A percentile compares a stretch with the other conserved stretches of the same genome.
phyloP scores from a whole-genome alignment of 1,140 invertebrate genomes.

The Heliconius nattereri region DNA sequence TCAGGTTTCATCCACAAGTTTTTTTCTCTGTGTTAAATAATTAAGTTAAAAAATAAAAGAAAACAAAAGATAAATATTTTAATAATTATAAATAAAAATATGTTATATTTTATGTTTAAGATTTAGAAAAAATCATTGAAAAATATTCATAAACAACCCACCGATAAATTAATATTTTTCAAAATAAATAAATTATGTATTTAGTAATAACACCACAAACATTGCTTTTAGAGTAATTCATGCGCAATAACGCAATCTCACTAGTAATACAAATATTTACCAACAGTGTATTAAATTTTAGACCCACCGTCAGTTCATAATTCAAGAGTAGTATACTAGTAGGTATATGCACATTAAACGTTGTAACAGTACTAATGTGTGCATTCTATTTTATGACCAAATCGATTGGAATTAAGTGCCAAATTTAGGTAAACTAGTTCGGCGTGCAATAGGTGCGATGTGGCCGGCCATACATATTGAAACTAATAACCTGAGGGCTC shows the following conservation, averaged over 20 bases:
- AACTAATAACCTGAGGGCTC: slow-evolving; percentile 56
- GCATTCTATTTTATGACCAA: slow-evolving; percentile 17
- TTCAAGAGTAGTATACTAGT: slow-evolving; percentile 34
- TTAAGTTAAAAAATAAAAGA: too few species aligned
- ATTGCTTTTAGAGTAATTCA: background rate
- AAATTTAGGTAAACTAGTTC: slow-evolving; percentile 30
- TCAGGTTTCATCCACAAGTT: slow-evolving; percentile 18
- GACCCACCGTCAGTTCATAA: slow-evolving; percentile 44
- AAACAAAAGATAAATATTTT: too few species aligned
- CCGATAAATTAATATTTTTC: background rate
- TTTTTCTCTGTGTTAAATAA: too few species aligned
- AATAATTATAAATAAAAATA: too few species aligned
- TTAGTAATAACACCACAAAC: background rate
- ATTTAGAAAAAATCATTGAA: too few species aligned
- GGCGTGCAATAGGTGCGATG: slow-evolving; percentile 3
- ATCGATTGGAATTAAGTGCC: slow-evolving; percentile 24
- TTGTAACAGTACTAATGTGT: background rate
- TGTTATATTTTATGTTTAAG: too few species aligned
- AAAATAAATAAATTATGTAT: background rate
- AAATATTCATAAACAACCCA: too few species aligned
- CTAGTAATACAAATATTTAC: slow-evolving; percentile 48
- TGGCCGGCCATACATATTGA: slow-evolving; percentile 45
- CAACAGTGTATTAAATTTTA: slow-evolving; percentile 51
- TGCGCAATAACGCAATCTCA: slow-evolving; percentile 22
- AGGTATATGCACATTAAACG: slow-evolving; percentile 13